Evolutionary conservation across 2,797 vertebrate genomes (phyloP), one percentile per base, ranked within the genome.

Genomic region (Anableps anableps): DNA sequence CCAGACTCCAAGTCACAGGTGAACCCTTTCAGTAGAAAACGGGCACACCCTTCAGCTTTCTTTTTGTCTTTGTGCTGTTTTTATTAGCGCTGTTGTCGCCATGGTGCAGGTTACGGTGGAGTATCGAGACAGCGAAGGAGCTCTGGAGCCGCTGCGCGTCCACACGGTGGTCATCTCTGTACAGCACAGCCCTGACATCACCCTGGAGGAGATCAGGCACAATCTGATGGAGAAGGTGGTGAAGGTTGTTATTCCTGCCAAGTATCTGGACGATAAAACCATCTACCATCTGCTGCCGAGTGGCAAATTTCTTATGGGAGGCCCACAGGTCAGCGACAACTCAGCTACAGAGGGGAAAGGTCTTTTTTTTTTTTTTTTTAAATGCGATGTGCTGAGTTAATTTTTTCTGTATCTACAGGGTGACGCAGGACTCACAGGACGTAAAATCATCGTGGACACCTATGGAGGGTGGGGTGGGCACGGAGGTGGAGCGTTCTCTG

Each of bases 371-470:
- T 7, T 2, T 36, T 48, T 47, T 26, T 36, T n/a, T 11, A 11
- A 78, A 64, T 19, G 16, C 31, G 29, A 53, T 51, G 10, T 29
- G 64, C 5, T 60, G 38, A 72, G 6, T n/a, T 48, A 19, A 23
- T 36, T 31, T 19, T 34, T 11, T 73, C 47, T 78, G 2, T 72
- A 2, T 72, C 51, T 16, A 50, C 74, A 96, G 96, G 72, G 92
- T 0, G 95, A 96, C 45, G 95, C 95, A 3, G 96, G 95, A 78
- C 95, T 96, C 58, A 96, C 96, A 0, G 96, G 95, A 10, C 92
- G 96, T 26, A 96, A 96, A 85, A 96, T 96, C 76, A 96, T 96
- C 4, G 96, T 96, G 75, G 96, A 96, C 83, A 95, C 95, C 0
- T 96, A 96, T 1, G 96, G 96, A 51, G 95, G 96, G 31, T 95